Evolutionary conservation across 2,113 vertebrate genomes (phyloP), one percentile per base, ranked within the genome.

Genomic region (Aleadryas rufinucha): DNA sequence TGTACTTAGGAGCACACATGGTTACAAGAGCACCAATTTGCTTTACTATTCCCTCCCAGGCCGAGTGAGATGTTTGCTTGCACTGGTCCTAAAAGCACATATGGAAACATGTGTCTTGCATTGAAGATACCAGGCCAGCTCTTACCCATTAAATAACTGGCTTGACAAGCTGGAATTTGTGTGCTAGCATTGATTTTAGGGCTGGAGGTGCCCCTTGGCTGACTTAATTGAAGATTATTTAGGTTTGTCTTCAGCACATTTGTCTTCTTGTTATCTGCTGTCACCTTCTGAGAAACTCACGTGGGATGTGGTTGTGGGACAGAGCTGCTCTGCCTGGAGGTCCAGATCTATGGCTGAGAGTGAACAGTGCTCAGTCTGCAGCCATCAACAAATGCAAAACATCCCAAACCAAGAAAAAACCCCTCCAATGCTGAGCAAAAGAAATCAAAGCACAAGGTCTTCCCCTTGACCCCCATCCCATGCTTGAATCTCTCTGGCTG

Each of bases 1-100:
- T 87, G 84, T 94, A 79, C 96, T 97, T 97, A 96, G 87, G 88
- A 92, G 90, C 9, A 87, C 86, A 94, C 64, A 71, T 33, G 76
- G 94, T 79, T 97, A 82, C 91, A 88, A 95, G 93, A 92, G 76
- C 91, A 86, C 91, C 94, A 87, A 94, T 97, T 96, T 96, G 69
- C 93, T 96, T 95, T 95, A 95, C 89, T 95, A 8, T 92, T 96
- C 89, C 92, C 91, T 93, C 64, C 87, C 72, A 95, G 84, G 83
- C 79, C 35, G 16, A 90, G 61, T 33, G 85, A 93, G 89, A 84
- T 54, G 80, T 76, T 21, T 37, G 24, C 69, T 86, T 78, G 45
- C 37, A 65, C 53, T 0, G 10, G 79, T 60, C 93, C 78, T 95
- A 87, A 96, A 92, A 11, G 63, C 50, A 63, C 74, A 28, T 35